phyloP scores from a whole-genome alignment of 2,888 invertebrate genomes.

The Aphidoletes aphidimyza region DNA sequence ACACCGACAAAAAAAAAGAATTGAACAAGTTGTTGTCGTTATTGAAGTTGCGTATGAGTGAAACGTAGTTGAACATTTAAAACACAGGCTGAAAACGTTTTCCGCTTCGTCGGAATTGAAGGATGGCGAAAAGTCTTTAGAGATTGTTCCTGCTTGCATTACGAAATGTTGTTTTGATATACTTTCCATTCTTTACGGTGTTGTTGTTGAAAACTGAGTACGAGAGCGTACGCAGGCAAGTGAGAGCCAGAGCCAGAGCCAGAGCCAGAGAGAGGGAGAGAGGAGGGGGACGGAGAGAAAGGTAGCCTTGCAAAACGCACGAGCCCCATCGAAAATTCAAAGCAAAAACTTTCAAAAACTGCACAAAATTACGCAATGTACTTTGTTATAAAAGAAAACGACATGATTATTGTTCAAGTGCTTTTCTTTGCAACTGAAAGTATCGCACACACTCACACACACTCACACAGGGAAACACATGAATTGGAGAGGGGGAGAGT shows the following conservation, averaged over 20 bases:
- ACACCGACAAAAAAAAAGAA: no score
- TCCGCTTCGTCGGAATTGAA: neutral
- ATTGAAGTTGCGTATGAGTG: neutral
- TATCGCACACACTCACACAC: no score
- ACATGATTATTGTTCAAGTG: slow-evolving; percentile 37
- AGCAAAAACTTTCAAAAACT: slow-evolving; percentile 21
- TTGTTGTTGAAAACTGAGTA: no score
- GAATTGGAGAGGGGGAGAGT: no score
- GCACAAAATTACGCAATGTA: slow-evolving; percentile 29
- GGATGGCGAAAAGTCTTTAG: neutral
- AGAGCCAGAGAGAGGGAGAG: no score
- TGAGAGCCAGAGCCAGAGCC: no score
- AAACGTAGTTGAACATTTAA: neutral
- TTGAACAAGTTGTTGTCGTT: neutral
- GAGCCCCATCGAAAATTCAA: neutral
- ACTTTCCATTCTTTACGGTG: no score
- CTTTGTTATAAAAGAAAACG: slow-evolving; percentile 21
- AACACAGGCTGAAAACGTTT: neutral
- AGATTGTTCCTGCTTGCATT: neutral
- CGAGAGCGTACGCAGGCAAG: no score
- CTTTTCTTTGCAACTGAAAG: neutral
- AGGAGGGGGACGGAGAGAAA: no score
- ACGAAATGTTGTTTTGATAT: neutral
- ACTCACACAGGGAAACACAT: no score
- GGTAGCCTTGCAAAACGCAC: no score